Conservation (phyloP, 2,888 invertebrate species). For the Cryptus armator region DNA sequence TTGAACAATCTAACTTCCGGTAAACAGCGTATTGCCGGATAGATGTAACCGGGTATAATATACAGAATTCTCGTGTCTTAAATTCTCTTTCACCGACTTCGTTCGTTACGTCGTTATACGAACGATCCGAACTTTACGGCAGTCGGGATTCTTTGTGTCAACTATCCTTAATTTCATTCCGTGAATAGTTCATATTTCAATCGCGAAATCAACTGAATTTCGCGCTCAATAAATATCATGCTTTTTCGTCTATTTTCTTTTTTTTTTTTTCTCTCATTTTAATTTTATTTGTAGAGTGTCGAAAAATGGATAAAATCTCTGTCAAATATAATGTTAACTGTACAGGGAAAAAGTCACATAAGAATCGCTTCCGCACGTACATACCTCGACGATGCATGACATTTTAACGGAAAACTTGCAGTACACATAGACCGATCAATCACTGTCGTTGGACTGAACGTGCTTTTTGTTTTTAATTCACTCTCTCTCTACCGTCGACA, state of each 20-base stretch:
- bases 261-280: background rate
- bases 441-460: background rate
- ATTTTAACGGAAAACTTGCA: background rate
- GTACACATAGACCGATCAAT: constrained; percentile 11
- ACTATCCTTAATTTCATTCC: background rate
- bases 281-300: background rate
- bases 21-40: constrained; percentile 14
- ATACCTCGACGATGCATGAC: background rate
- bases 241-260: background rate
- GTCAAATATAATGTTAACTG: background rate
- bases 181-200: constrained; percentile 13
- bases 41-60: background rate
- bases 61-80: background rate
- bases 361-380: background rate
- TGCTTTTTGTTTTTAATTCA: constrained; percentile 5
- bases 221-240: background rate
- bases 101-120: constrained; percentile 30
- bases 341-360: background rate
- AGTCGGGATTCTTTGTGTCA: background rate
- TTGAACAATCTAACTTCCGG: constrained; percentile 14
- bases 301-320: background rate
- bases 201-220: background rate
- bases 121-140: constrained; percentile 22
- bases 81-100: constrained; percentile 22
- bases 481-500: background rate